Conservation (phyloP, 2,888 invertebrate genomes). For the Sympetrum striolatum region DNA sequence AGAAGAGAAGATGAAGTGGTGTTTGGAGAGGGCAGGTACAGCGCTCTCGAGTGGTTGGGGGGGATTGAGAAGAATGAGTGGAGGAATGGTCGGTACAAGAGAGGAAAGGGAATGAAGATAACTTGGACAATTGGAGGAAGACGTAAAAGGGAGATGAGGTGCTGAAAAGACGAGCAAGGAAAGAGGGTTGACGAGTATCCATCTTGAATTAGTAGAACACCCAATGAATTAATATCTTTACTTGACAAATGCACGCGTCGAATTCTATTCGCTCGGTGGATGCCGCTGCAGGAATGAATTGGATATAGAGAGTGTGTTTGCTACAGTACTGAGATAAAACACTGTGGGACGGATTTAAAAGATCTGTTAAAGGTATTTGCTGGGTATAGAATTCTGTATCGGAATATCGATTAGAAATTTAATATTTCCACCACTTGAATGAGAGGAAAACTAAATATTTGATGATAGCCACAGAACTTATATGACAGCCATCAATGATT, state of each 20-base stretch:
- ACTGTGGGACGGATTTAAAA: too few relatives aligned
- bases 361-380: too few relatives aligned
- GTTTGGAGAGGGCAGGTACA: background rate
- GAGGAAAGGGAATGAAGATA: background rate
- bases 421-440: too few relatives aligned
- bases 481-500: too few relatives aligned
- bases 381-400: too few relatives aligned
- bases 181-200: background rate
- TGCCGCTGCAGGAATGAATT: too few relatives aligned
- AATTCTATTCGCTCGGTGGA: background rate
- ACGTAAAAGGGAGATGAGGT: background rate
- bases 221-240: background rate
- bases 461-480: too few relatives aligned
- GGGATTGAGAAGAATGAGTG: background rate
- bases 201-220: background rate
- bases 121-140: background rate
- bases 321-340: too few relatives aligned
- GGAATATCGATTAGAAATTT: too few relatives aligned
- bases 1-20: background rate
- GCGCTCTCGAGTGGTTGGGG: background rate
- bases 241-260: background rate
- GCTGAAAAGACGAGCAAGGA: background rate
- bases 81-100: background rate
- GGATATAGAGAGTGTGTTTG: too few relatives aligned
- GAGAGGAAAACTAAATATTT: too few relatives aligned